These are phyloP conservation scores for Heterotis niloticus DNA, from an alignment of 2,113 vertebrate genomes.

Conservation along the genomic window DNA sequence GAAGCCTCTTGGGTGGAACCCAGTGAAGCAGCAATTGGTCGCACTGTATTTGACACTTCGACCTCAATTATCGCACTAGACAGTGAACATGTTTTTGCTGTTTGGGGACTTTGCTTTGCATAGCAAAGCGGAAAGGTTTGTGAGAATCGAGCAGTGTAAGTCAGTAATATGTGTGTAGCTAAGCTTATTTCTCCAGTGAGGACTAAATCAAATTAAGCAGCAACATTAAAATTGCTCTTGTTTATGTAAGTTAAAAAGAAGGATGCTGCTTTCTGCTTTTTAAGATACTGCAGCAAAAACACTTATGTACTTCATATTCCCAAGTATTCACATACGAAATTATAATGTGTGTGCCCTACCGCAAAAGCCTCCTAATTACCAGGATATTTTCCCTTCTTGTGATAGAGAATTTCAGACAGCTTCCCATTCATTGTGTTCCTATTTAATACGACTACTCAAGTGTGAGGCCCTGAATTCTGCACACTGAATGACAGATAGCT, in stretches of 20 bases:
- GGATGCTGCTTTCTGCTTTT: not conserved
- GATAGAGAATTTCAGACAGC: not conserved
- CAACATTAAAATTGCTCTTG: not conserved
- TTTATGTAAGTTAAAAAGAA: not conserved
- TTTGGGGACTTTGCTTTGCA: not conserved
- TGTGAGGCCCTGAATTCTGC: constrained; percentile 13
- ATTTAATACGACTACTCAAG: constrained; percentile 3
- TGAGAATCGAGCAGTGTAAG: not conserved
- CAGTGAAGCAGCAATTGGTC: not conserved
- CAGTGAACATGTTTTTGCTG: not conserved
- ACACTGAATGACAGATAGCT: constrained; percentile 11
- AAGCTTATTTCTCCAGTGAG: not conserved
- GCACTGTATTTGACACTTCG: constrained; percentile 7
- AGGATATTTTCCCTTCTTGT: not conserved
- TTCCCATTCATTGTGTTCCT: not conserved
- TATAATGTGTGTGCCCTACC: too few relatives aligned
- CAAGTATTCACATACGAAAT: too few relatives aligned
- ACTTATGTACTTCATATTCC: too few relatives aligned
- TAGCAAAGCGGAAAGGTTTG: not conserved
- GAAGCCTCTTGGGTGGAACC: not conserved
- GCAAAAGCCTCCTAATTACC: too few relatives aligned
- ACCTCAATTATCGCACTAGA: constrained; percentile 26
- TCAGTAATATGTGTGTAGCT: not conserved
- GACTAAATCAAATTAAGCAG: not conserved
- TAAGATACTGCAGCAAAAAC: too few relatives aligned